Percentiles rank a stretch among this genome's conserved stretches.
Evolutionary conservation across 2,113 vertebrate species (phyloP).

Genomic region (Procavia capensis): DNA sequence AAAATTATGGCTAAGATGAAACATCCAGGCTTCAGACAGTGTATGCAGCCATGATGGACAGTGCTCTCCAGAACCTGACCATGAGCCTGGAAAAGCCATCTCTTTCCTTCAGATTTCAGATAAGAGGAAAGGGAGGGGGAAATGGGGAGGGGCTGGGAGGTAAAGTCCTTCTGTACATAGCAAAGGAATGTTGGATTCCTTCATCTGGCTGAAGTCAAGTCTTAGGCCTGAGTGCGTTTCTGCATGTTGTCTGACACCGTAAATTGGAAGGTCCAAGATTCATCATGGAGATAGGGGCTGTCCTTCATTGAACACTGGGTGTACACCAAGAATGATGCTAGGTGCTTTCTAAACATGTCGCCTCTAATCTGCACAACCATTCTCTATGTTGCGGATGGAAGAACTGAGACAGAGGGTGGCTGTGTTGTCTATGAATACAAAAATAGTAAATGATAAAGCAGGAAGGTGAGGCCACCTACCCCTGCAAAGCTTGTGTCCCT

Average conservation of each 20-base stretch:
- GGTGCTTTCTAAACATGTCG: background rate
- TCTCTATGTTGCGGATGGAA: background rate
- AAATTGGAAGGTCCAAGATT: background rate
- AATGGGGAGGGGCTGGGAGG: too few species aligned
- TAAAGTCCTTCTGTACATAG: background rate
- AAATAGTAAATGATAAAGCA: background rate
- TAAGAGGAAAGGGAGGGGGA: background rate
- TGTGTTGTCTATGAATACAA: background rate
- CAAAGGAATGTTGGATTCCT: background rate
- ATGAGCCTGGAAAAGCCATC: background rate
- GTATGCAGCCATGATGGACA: background rate
- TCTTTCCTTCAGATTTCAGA: background rate
- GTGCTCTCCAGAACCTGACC: background rate
- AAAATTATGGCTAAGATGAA: slow-evolving; percentile 48
- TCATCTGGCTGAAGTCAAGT: background rate
- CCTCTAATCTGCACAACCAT: background rate
- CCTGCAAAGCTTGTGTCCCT: background rate
- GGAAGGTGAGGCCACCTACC: background rate
- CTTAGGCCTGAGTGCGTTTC: background rate
- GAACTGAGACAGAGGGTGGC: background rate
- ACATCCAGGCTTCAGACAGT: background rate
- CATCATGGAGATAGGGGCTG: background rate
- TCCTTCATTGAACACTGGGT: background rate
- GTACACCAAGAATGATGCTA: background rate
- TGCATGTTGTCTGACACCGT: background rate